A percentile compares a stretch with the other conserved stretches of the same genome.
These are phyloP conservation scores for Pontoporia blainvillei DNA, from an alignment of 2,113 vertebrate genomes.

Conservation along the genomic window DNA sequence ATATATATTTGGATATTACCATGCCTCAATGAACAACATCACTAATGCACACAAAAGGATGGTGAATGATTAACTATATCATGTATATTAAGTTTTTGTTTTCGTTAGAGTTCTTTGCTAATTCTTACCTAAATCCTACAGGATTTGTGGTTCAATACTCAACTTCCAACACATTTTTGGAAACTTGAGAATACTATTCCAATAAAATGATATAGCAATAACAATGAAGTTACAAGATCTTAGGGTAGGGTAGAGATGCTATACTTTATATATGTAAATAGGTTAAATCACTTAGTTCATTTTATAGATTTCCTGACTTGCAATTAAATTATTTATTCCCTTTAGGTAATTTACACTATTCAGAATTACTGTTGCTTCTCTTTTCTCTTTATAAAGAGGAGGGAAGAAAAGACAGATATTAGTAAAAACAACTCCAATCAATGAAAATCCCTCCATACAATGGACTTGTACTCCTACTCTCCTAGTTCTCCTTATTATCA, in stretches of 20 bases:
- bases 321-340: not conserved
- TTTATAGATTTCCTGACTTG: not conserved
- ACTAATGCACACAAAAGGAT: not conserved
- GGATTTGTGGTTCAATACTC: not conserved
- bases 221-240: not conserved
- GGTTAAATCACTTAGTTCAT: not conserved
- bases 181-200: not conserved
- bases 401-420: not conserved
- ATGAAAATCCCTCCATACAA: not conserved
- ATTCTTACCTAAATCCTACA: not conserved
- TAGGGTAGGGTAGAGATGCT: not conserved
- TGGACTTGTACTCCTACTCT: not conserved
- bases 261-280: not conserved
- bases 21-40: not conserved
- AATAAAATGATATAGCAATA: not conserved
- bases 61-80: not conserved
- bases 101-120: not conserved
- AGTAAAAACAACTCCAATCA: not conserved
- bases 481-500: not conserved
- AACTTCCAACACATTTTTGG: not conserved
- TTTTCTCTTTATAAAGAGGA: not conserved
- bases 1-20: not conserved
- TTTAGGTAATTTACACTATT: not conserved
- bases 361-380: not conserved
- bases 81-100: not conserved